Evolutionary conservation across 1,140 invertebrate species (phyloP), one percentile per base, ranked within the genome.

Genomic region (Sipha flava): DNA sequence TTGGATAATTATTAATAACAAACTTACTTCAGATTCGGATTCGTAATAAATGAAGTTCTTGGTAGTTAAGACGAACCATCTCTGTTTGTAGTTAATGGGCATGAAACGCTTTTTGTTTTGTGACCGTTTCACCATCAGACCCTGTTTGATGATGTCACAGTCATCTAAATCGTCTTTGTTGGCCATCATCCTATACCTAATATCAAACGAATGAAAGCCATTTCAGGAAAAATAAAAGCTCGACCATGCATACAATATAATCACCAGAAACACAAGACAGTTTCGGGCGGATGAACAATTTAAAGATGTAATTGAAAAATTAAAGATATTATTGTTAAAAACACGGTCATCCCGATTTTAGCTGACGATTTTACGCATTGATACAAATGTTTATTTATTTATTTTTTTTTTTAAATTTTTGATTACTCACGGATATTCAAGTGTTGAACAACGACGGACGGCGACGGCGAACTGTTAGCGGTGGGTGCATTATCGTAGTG

Each of bases 21-120:
- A 2, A 75, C 88, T 89, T 87, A 93, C 93, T 88, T 93, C 91
- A 49, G 90, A 88, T 86, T 92, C 90, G 68, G 90, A 89, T 84
- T 95, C 93, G 85, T 93, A 94, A 85, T 95, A 95, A 66, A 91
- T 90, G 23, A 95, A 88, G 79, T 88, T 88, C 70, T 88, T 89
- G 81, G 88, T 89, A 1, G 92, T 94, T 34, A 95, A 86, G 62
- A 93, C 90, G 85, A 95, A 93, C 92, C 92, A 95, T 29, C 94
- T 89, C 85, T 92, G 91, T 85, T 93, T 94, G 85, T 92, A 95
- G 85, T 95, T 95, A 47, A 94, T 90, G 9, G 91, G 90, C 23
- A 92, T 93, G 84, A 94, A 94, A 59, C 91, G 88, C 85, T 94
- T 94, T 85, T 94, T 94, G 85, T 94, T 95, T 85, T 94, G 93